These are phyloP conservation scores for Tipula lateralis DNA, from an alignment of 2,888 invertebrate species.

Conservation along the genomic window DNA sequence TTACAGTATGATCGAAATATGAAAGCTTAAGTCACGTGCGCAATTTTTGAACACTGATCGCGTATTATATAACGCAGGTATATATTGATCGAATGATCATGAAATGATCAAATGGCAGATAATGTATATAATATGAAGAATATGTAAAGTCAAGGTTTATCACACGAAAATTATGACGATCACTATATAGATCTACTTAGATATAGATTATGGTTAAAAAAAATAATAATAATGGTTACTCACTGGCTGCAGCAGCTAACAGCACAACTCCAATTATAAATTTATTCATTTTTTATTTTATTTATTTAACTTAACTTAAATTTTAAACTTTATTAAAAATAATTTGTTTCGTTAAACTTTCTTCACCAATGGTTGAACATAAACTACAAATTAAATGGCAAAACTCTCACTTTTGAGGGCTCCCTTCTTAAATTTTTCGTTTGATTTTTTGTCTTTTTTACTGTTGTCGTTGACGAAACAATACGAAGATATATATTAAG, in stretches of 20 bases:
- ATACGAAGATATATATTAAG: background rate
- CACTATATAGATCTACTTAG: background rate
- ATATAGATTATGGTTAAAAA: no score
- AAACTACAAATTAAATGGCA: slow-evolving; percentile 32
- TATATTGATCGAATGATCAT: background rate
- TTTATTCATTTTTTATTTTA: slow-evolving; percentile 27
- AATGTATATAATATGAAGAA: background rate
- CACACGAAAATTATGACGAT: background rate
- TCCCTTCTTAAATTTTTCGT: slow-evolving; percentile 39
- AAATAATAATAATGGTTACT: background rate
- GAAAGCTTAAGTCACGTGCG: background rate
- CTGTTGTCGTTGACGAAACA: background rate
- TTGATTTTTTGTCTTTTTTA: background rate
- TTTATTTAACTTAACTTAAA: background rate
- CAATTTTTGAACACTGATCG: background rate
- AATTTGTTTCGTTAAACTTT: background rate
- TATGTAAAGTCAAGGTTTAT: background rate
- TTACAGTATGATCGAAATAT: background rate
- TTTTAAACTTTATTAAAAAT: slow-evolving; percentile 2
- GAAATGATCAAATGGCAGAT: background rate
- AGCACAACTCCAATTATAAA: background rate
- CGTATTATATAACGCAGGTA: background rate
- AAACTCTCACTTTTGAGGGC: slow-evolving; percentile 50
- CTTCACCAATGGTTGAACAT: slow-evolving; percentile 25
- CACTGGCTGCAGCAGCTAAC: background rate